A percentile compares a stretch with the other conserved stretches of the same genome.
Conservation (phyloP, 2,888 invertebrate genomes). For the Andrena hattorfiana region DNA sequence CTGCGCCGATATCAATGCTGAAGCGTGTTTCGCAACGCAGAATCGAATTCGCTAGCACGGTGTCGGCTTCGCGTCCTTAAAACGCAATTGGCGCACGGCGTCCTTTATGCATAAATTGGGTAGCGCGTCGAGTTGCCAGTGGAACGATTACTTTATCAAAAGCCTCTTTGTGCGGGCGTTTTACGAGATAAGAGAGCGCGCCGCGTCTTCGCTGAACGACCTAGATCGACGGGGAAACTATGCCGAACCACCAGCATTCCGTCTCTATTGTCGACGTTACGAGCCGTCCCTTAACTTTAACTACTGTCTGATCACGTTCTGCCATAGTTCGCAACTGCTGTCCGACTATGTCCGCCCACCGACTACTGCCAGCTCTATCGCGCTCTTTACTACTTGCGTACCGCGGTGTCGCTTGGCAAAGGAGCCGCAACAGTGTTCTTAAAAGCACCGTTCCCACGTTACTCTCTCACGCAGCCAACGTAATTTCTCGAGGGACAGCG, state of each 20-base stretch:
- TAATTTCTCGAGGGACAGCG: neutral
- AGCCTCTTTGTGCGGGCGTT: constrained; percentile 1
- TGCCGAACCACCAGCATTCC: constrained; percentile 15
- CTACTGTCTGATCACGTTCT: constrained; percentile 12
- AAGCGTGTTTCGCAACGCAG: neutral
- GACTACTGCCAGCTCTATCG: constrained; percentile 12
- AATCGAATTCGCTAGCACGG: neutral
- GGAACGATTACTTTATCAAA: constrained; percentile 10
- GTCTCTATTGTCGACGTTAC: neutral
- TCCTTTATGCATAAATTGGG: neutral
- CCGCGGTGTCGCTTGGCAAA: neutral
- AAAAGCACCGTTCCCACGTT: neutral
- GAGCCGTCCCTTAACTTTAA: neutral
- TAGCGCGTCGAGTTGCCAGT: neutral
- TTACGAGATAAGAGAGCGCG: constrained; percentile 24
- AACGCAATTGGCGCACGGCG: neutral
- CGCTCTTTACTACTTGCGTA: neutral
- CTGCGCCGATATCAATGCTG: constrained; percentile 4
- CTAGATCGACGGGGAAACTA: constrained; percentile 38
- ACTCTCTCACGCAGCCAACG: neutral
- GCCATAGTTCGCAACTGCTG: neutral
- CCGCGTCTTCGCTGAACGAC: constrained; percentile 37
- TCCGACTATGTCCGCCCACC: neutral
- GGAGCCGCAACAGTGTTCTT: neutral
- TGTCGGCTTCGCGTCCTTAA: neutral